Evolutionary conservation across 2,797 vertebrate species (phyloP).

Genomic region (Denticeps clupeoides): DNA sequence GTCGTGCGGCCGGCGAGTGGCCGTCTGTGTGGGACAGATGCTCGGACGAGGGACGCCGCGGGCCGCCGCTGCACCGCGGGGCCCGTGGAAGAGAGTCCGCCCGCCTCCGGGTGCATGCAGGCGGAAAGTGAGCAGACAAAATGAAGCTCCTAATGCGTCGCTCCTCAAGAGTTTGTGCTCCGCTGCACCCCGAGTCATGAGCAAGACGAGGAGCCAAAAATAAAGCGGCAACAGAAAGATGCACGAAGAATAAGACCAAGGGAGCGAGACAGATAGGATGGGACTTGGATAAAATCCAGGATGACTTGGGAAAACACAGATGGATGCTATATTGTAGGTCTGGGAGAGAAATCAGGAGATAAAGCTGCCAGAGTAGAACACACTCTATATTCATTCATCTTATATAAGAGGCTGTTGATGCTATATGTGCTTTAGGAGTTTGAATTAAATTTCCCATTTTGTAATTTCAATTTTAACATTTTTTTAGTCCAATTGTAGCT

Average conservation of each 20-base stretch:
- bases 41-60: slow-evolving; percentile 5
- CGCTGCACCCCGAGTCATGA: slow-evolving; percentile 14
- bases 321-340: no score
- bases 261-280: neutral
- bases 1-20: slow-evolving; percentile 12
- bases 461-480: no score
- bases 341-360: no score
- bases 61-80: slow-evolving; percentile 10
- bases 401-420: no score
- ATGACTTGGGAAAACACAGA: no score
- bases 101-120: slow-evolving; percentile 9
- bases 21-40: slow-evolving; percentile 27
- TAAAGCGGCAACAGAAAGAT: neutral
- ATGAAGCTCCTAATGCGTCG: slow-evolving; percentile 18
- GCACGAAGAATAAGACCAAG: no score
- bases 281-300: no score
- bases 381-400: no score
- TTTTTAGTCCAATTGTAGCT: no score
- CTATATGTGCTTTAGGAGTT: no score
- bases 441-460: no score
- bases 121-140: slow-evolving; percentile 17
- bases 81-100: slow-evolving; percentile 6
- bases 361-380: no score
- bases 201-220: slow-evolving; percentile 5
- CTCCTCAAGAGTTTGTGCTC: slow-evolving; percentile 18